phyloP scores from a whole-genome alignment of 2,888 invertebrate species.

The Melanchra persicariae region DNA sequence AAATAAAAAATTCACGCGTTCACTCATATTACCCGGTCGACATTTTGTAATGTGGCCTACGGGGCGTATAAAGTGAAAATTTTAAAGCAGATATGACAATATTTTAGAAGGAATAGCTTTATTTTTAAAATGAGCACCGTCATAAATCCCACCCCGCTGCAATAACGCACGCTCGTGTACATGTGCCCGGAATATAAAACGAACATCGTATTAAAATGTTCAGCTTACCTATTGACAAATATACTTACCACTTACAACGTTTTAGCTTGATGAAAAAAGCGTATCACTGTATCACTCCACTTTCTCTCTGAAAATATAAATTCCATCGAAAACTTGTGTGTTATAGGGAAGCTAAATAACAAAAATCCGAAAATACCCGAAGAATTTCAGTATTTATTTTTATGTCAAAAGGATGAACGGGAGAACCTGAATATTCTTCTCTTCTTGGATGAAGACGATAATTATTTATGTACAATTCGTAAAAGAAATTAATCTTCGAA shows the following conservation, averaged over 20 bases:
- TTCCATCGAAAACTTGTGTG: slow-evolving; percentile 55
- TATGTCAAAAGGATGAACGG: slow-evolving; percentile 32
- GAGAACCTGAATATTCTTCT: slow-evolving; percentile 8
- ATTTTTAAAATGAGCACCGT: slow-evolving; percentile 87
- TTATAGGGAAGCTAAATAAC: slow-evolving; percentile 56
- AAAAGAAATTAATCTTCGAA: slow-evolving; percentile 3
- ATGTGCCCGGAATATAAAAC: slow-evolving; percentile 86
- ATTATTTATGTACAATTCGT: slow-evolving; percentile 6
- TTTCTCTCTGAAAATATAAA: slow-evolving; percentile 42
- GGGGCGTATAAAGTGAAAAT: slow-evolving; percentile 89
- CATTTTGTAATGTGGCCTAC: slow-evolving; percentile 82
- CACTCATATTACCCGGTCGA: slow-evolving; percentile 78
- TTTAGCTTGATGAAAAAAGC: slow-evolving; percentile 69
- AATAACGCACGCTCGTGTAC: slow-evolving; percentile 84
- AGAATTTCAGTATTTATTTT: slow-evolving; percentile 33
- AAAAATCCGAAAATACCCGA: slow-evolving; percentile 39
- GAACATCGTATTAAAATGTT: slow-evolving; percentile 79
- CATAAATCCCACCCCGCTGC: slow-evolving; percentile 86
- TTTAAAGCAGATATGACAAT: slow-evolving; percentile 89
- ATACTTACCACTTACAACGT: slow-evolving; percentile 67
- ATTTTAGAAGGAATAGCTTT: slow-evolving; percentile 90
- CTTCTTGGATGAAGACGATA: slow-evolving; percentile 3
- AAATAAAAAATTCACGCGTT: slow-evolving; percentile 80
- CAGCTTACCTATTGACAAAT: slow-evolving; percentile 76
- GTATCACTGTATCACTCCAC: slow-evolving; percentile 46